Evolutionary conservation across 2,113 vertebrate genomes (phyloP), one percentile per base, ranked within the genome.

Genomic region (Talpa occidentalis): DNA sequence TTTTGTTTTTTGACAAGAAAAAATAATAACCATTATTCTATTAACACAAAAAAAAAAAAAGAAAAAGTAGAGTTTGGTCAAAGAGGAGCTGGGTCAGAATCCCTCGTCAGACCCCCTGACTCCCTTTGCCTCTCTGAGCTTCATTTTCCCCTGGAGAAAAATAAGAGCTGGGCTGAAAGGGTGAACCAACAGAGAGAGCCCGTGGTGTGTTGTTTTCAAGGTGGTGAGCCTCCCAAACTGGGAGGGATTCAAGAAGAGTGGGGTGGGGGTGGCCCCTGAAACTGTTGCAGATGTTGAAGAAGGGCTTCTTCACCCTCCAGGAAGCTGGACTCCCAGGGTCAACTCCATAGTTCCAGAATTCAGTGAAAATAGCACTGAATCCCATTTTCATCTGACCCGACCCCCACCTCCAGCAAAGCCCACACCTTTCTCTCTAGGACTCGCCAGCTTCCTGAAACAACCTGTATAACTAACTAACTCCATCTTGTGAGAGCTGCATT

Each of bases 1-100:
- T 85, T 91, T 56, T 67, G 78, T 62, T 89, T 85, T 91, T 56
- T 67, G 73, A 78, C 32, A 42, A 0, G 17, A 95, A 56, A 59
- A 35, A 81, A 28, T 14, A 88, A 22, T 49, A 28, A 4, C 16
- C 42, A 52, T 24, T 21, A n/a, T 6, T 5, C 54, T 92, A 56
- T 44, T 49, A 59, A 64, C 15, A 82, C 37, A 49, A 47, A 10
- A 21, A 54, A 47, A 10, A 21, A 54, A 59, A 44, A 35, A 26
- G 16, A 35, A 47, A 49, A 35, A 56, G 42, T 14, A 10, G 54
- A 52, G 11, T 30, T 66, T 22, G 26, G 17, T 21, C 24, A 28
- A 62, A 62, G 26, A 30, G 17, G 28, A 30, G 26, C 9, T 56
- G 54, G 54, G 6, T 22, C 7, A 10, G 60, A 86, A 78, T 22